Evolutionary conservation across 2,797 vertebrate species (phyloP).

Genomic region (Acipenser ruthenus): DNA sequence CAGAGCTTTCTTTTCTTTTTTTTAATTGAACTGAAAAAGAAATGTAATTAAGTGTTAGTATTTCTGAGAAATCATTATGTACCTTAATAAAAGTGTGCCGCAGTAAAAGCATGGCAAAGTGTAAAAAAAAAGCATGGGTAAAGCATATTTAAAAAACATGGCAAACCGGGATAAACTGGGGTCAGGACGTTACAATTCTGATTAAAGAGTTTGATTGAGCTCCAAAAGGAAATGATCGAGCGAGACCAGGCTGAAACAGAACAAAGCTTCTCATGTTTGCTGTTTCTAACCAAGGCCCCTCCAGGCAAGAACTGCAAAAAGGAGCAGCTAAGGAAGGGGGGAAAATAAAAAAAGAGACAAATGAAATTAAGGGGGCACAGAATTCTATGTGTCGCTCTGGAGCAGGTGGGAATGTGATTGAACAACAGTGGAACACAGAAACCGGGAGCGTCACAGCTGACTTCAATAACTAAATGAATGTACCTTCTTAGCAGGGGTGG

Average conservation of each 20-base stretch:
- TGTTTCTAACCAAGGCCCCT: slow-evolving; percentile 42
- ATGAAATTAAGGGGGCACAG: too few species aligned
- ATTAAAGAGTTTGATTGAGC: slow-evolving; percentile 36
- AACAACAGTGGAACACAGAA: too few species aligned
- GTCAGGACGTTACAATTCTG: slow-evolving; percentile 36
- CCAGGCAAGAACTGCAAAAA: slow-evolving; percentile 30
- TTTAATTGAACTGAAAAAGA: slow-evolving; percentile 57
- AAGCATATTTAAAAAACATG: too few species aligned
- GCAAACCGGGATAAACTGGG: slow-evolving; percentile 3
- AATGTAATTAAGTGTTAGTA: slow-evolving; percentile 64
- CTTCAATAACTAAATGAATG: too few species aligned
- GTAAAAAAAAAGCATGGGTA: too few species aligned
- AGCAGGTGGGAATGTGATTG: too few species aligned
- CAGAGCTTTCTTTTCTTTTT: slow-evolving; percentile 57
- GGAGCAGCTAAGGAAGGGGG: background rate
- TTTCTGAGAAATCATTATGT: slow-evolving; percentile 19
- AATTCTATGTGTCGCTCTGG: too few species aligned
- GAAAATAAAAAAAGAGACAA: slow-evolving; percentile 6
- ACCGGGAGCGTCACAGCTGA: too few species aligned
- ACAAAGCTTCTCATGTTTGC: slow-evolving; percentile 28
- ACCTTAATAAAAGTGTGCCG: too few species aligned
- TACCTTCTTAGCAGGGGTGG: too few species aligned
- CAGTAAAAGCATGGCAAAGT: too few species aligned
- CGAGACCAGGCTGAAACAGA: slow-evolving; percentile 34
- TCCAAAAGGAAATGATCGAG: slow-evolving; percentile 37